These are phyloP conservation scores for Dinomys branickii DNA, from an alignment of 2,113 vertebrate species.

Conservation along the genomic window DNA sequence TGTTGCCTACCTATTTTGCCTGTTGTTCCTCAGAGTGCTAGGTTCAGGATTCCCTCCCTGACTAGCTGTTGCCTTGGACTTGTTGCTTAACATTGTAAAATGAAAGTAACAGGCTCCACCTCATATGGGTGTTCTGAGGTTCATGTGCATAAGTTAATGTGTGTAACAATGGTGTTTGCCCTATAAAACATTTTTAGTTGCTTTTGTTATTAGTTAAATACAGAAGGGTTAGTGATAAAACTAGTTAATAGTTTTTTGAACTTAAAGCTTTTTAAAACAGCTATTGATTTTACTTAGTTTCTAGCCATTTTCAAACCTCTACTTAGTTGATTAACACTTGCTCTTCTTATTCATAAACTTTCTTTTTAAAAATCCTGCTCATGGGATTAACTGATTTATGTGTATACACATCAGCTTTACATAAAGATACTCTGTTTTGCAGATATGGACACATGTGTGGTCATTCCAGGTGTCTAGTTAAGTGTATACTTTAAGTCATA, in stretches of 20 bases:
- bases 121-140: rapidly evolving
- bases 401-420: not conserved
- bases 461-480: no score
- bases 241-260: not conserved
- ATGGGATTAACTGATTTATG: not conserved
- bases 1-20: not conserved
- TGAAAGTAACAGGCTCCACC: rapidly evolving
- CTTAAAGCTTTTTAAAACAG: not conserved
- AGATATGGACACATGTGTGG: rapidly evolving
- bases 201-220: not conserved
- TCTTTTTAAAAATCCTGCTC: not conserved
- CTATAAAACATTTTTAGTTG: not conserved
- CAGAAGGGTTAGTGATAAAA: no score
- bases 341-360: not conserved
- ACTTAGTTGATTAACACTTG: not conserved
- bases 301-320: not conserved
- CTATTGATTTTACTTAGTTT: slow-evolving; percentile 27
- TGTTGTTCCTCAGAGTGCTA: not conserved
- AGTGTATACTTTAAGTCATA: not conserved
- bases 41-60: not conserved
- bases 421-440: not conserved
- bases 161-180: not conserved
- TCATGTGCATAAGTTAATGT: rapidly evolving
- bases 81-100: not conserved
- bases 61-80: rapidly evolving